Evolutionary conservation across 2,113 vertebrate genomes (phyloP).

Genomic region (Carassius carassius): DNA sequence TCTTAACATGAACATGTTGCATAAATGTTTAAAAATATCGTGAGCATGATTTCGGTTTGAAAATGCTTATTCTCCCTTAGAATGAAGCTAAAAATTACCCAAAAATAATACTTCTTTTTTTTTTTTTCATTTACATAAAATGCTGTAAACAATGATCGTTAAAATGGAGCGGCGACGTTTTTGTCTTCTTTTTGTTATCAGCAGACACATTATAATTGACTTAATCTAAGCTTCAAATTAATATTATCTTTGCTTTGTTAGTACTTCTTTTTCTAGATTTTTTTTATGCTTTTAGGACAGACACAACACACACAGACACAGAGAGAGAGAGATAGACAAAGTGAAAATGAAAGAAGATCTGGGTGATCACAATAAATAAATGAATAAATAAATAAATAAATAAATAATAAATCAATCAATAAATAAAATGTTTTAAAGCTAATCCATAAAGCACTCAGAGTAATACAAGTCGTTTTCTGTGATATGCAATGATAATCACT

Average conservation of each 20-base stretch:
- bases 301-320: slow-evolving; percentile 66
- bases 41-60: slow-evolving; percentile 30
- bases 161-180: slow-evolving; percentile 42
- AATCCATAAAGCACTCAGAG: slow-evolving; percentile 57
- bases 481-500: slow-evolving; percentile 49
- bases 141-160: slow-evolving; percentile 34
- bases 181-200: slow-evolving; percentile 58
- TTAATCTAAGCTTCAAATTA: slow-evolving; percentile 65
- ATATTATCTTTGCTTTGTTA: slow-evolving; percentile 63
- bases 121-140: slow-evolving; percentile 9
- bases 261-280: slow-evolving; percentile 63
- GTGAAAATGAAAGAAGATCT: slow-evolving; percentile 54
- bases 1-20: slow-evolving; percentile 43
- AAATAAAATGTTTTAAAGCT: slow-evolving; percentile 58
- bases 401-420: slow-evolving; percentile 8
- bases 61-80: slow-evolving; percentile 27
- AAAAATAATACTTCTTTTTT: slow-evolving; percentile 16
- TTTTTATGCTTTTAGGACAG: slow-evolving; percentile 65
- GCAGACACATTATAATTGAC: slow-evolving; percentile 63
- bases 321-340: slow-evolving; percentile 54
- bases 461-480: slow-evolving; percentile 48
- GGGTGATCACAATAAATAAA: slow-evolving; percentile 42
- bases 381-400: slow-evolving; percentile 53
- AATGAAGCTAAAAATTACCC: slow-evolving; percentile 26
- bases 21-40: slow-evolving; percentile 37